These are phyloP conservation scores for Agriopis aurantiaria DNA, from an alignment of 2,888 invertebrate species.

Conservation along the genomic window DNA sequence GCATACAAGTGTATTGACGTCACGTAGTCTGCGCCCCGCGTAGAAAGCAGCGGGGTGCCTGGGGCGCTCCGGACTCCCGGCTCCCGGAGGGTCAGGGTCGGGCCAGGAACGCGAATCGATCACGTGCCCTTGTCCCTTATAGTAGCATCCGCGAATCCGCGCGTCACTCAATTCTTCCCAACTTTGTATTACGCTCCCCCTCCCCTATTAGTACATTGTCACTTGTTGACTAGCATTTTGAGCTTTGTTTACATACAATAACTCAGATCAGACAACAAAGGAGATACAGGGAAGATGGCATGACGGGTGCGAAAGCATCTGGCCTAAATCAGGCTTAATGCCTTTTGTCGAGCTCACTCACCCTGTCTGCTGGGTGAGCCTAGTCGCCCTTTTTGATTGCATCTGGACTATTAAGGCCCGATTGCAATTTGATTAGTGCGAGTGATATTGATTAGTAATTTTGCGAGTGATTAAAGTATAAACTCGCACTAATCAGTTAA, in stretches of 20 bases:
- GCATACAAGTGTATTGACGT: conserved; percentile 45
- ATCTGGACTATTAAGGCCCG: too few species aligned
- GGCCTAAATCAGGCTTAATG: too few species aligned
- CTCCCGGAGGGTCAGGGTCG: conserved; percentile 68
- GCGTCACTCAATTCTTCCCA: conserved; percentile 27
- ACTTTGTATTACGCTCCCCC: conserved; percentile 30
- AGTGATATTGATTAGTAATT: too few species aligned
- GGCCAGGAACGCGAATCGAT: conserved; percentile 70
- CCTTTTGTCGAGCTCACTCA: too few species aligned
- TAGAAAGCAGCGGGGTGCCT: conserved; percentile 48
- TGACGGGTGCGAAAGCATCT: too few species aligned
- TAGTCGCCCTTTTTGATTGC: too few species aligned
- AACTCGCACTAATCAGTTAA: too few species aligned
- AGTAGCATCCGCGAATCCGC: conserved; percentile 46
- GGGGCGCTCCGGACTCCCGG: conserved; percentile 40
- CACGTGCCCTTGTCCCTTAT: conserved; percentile 66
- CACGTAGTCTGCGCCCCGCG: conserved; percentile 44
- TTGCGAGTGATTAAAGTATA: too few species aligned
- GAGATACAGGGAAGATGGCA: too few species aligned
- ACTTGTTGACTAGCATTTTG: conserved; percentile 54
- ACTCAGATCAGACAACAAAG: too few species aligned
- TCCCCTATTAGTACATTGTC: conserved; percentile 39
- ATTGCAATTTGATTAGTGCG: too few species aligned
- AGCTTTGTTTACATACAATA: conserved; percentile 32
- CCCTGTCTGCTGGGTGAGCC: too few species aligned